Base-by-base conservation (phyloP, 2,797 vertebrate genomes). In the Sus cebifrons region DNA sequence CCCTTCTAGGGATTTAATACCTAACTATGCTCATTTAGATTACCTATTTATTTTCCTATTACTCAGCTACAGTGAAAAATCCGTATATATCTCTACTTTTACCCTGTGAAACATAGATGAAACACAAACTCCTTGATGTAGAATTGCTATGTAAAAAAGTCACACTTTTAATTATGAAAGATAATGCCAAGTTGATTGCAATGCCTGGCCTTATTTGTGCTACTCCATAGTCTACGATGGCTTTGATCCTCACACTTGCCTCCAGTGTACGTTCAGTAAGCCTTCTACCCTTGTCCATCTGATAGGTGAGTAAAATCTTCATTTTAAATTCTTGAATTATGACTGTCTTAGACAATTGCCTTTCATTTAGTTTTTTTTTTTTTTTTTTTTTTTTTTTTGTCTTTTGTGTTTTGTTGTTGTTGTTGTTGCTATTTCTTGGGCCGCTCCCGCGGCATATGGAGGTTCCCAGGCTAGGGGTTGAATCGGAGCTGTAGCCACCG, bases 311-410 rank as follows among this genome's bases (percentile, higher is more conserved):
- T 74, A 60, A 49, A 62, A 16, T n/a, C 74, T 65, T 58, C 74
- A 70, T 88, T 96, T 88, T 49, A 84, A 91, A 91, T 88, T 70
- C 9, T 52, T 84, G 14, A 36, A 87, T 87, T 52, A 70, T 65
- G 23, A 90, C 6, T 73, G 56, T 84, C 36, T 73, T 86, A 86
- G 62, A 40, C n/a, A 89, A 32, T 15, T 87, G 3, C 49, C 74
- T 81, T 81, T 77, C n/a, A 82, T 52, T 89, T 79, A 25, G 36
- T 86, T 81, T 86, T 52, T n/a, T n/a, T n/a, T n/a, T n/a, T n/a
- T n/a, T n/a, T n/a, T n/a, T n/a, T n/a, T n/a, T n/a, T n/a, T n/a
- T n/a, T n/a, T n/a, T n/a, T n/a, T n/a, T n/a, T n/a, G n/a, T n/a
- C n/a, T n/a, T n/a, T n/a, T n/a, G n/a, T n/a, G n/a, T n/a, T n/a